These are phyloP conservation scores for Uria lomvia DNA, from an alignment of 2,113 vertebrate genomes.

Conservation along the genomic window DNA sequence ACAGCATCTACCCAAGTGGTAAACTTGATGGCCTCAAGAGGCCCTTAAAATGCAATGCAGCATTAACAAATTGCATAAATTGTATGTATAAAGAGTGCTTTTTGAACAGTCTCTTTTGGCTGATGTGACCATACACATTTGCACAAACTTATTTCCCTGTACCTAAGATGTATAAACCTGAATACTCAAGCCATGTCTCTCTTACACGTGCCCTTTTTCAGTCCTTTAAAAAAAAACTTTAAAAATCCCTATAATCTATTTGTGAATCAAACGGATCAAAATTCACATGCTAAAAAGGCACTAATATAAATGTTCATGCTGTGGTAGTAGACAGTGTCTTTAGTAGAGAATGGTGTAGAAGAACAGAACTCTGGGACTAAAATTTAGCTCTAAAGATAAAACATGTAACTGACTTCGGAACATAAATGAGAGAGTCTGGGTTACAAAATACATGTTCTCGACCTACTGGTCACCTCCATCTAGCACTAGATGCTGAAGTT, in stretches of 20 bases:
- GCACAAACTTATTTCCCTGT: not conserved
- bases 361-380: not conserved
- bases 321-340: not conserved
- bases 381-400: not conserved
- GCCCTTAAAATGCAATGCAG: slow-evolving; percentile 3
- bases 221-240: not conserved
- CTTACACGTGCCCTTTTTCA: not conserved
- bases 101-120: not conserved
- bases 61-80: slow-evolving; percentile 9
- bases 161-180: not conserved
- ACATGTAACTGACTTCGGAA: not conserved
- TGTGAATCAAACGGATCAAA: not conserved
- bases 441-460: not conserved
- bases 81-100: not conserved
- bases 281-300: not conserved
- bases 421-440: not conserved
- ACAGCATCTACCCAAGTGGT: not conserved
- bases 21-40: not conserved
- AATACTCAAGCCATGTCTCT: not conserved
- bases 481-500: not conserved
- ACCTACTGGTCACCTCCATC: not conserved
- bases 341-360: not conserved
- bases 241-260: not conserved
- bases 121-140: not conserved
- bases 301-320: not conserved